Conservation (phyloP, 2,797 vertebrate species). For the Orientallactaga sibirica region DNA sequence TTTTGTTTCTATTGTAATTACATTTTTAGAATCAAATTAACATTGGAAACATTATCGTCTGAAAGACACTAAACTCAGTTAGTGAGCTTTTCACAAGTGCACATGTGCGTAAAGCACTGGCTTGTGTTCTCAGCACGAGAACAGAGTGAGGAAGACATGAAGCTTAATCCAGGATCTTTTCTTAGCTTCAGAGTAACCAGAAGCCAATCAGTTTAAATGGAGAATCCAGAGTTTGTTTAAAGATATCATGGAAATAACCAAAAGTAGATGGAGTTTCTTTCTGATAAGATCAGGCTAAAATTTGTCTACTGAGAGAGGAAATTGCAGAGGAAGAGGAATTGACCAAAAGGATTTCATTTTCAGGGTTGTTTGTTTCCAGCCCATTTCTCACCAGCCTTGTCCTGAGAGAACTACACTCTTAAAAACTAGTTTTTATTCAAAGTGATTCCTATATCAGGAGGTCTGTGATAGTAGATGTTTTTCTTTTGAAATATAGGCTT, state of each 20-base stretch:
- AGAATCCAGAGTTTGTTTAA: slow-evolving; percentile 69
- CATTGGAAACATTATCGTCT: slow-evolving; percentile 71
- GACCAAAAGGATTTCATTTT: slow-evolving; percentile 59
- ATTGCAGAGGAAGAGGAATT: slow-evolving; percentile 38
- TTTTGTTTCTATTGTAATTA: slow-evolving; percentile 62
- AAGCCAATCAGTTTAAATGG: slow-evolving; percentile 63
- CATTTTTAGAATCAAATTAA: slow-evolving; percentile 79
- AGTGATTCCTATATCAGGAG: slow-evolving; percentile 48
- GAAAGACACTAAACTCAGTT: slow-evolving; percentile 73
- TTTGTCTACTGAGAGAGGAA: not conserved
- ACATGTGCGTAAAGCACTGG: slow-evolving; percentile 64
- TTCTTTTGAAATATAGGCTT: slow-evolving; percentile 47
- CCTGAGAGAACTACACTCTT: slow-evolving; percentile 71
- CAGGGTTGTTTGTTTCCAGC: slow-evolving; percentile 42
- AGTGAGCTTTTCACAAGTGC: slow-evolving; percentile 78
- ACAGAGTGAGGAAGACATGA: slow-evolving; percentile 70
- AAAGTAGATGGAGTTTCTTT: slow-evolving; percentile 42
- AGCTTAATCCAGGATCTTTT: slow-evolving; percentile 67
- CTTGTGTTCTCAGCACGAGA: slow-evolving; percentile 4
- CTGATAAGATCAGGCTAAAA: slow-evolving; percentile 69
- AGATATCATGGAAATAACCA: slow-evolving; percentile 32
- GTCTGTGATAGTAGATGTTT: slow-evolving; percentile 35
- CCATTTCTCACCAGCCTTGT: slow-evolving; percentile 26
- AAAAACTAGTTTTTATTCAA: slow-evolving; percentile 2
- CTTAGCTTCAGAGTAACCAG: slow-evolving; percentile 76